These are phyloP conservation scores for Drosophila kohkoa DNA, from an alignment of 1,140 invertebrate species.

Conservation along the genomic window DNA sequence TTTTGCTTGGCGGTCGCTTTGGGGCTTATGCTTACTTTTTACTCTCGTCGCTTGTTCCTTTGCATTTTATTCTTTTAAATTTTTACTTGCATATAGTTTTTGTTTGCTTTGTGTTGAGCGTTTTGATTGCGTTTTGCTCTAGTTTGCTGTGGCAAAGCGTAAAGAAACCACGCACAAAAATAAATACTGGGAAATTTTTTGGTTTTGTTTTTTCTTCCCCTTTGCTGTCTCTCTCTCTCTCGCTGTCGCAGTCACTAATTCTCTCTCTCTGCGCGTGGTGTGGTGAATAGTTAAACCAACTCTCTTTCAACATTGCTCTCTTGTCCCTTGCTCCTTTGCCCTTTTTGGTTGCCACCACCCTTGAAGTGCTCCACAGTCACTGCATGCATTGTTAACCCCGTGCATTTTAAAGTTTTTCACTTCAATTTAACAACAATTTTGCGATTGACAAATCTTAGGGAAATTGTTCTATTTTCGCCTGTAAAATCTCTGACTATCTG, in stretches of 20 bases:
- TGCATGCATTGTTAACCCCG: conserved; percentile 21
- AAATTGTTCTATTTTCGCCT: conserved; percentile 32
- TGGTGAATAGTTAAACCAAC: conserved; percentile 28
- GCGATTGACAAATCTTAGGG: conserved; percentile 14
- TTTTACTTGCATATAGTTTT: conserved; percentile 18
- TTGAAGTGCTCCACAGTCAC: conserved; percentile 9
- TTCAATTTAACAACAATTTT: conserved; percentile 12
- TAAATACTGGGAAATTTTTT: conserved; percentile 60
- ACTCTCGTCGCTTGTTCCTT: conserved; percentile 12
- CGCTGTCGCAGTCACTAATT: background rate
- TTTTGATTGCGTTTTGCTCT: conserved; percentile 56
- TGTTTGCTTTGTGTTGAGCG: conserved; percentile 27
- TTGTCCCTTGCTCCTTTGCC: background rate
- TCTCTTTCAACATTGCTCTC: background rate
- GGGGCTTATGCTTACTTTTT: conserved; percentile 12
- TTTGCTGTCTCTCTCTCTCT: conserved; percentile 6
- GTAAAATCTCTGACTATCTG: background rate
- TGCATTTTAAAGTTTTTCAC: conserved; percentile 18
- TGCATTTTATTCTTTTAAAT: conserved; percentile 19
- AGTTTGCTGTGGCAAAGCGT: conserved; percentile 27
- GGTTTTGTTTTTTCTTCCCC: conserved; percentile 38
- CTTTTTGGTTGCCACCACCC: too few relatives aligned
- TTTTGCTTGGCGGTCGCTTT: conserved; percentile 39
- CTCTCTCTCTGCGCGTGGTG: conserved; percentile 20
- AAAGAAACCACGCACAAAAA: conserved; percentile 7